phyloP scores from a whole-genome alignment of 2,888 invertebrate genomes.

The Muscina levida region DNA sequence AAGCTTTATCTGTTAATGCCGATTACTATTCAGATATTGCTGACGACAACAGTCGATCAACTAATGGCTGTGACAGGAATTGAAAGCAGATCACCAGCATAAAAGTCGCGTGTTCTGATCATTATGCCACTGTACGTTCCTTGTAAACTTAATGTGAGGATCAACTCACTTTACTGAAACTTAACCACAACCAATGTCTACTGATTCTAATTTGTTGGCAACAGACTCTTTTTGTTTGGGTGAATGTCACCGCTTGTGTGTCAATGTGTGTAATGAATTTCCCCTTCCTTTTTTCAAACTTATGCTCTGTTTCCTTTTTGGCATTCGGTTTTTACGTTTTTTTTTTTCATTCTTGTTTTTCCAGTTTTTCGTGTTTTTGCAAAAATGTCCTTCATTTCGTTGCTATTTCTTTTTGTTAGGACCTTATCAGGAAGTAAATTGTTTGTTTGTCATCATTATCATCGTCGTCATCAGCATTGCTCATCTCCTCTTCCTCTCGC shows the following conservation, averaged over 20 bases:
- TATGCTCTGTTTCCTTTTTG: not conserved
- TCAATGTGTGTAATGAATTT: constrained; percentile 7
- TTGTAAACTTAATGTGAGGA: too few species aligned
- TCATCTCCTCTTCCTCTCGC: not conserved
- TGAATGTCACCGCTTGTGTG: not conserved
- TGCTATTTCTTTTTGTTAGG: not conserved
- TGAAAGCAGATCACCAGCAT: too few species aligned
- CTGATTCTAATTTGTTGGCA: not conserved
- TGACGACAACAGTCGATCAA: too few species aligned
- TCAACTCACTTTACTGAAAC: too few species aligned
- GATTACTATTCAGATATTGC: too few species aligned
- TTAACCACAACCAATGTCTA: too few species aligned
- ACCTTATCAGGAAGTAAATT: constrained; percentile 53
- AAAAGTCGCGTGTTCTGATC: too few species aligned
- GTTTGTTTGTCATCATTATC: constrained; percentile 49
- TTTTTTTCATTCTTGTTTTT: constrained; percentile 11
- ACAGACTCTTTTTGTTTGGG: not conserved
- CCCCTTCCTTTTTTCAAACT: constrained; percentile 9
- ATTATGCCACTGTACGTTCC: too few species aligned
- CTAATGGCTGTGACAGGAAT: too few species aligned
- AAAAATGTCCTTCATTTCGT: constrained; percentile 42
- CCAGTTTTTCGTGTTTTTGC: too few species aligned
- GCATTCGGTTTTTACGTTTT: not conserved
- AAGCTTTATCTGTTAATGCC: too few species aligned
- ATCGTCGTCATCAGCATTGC: not conserved